Evolutionary conservation across 2,888 invertebrate species (phyloP).

Genomic region (Tenthredo mesomela): DNA sequence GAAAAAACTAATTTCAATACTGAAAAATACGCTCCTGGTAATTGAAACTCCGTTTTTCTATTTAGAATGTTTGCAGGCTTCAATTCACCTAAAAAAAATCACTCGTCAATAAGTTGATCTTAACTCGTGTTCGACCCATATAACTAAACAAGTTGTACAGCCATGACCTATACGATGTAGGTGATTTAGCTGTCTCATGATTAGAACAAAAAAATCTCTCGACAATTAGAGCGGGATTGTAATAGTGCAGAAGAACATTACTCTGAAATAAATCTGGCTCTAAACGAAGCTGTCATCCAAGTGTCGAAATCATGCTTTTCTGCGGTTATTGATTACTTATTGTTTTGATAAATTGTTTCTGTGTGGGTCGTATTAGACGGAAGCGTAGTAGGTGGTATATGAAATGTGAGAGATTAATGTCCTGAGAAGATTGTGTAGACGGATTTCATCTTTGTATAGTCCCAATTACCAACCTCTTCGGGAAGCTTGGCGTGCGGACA

Average conservation of each 20-base stretch:
- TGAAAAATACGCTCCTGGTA: neutral
- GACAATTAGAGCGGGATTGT: conserved; percentile 15
- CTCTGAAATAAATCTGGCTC: neutral
- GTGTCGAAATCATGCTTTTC: neutral
- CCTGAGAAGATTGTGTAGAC: conserved; percentile 1
- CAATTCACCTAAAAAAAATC: neutral
- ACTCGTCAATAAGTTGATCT: neutral
- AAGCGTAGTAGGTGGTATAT: neutral
- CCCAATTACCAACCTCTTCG: conserved; percentile 62
- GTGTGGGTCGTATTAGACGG: neutral
- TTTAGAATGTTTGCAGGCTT: neutral
- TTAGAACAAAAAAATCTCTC: conserved; percentile 11
- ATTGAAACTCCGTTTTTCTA: neutral
- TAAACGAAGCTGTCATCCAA: neutral
- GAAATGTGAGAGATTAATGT: neutral
- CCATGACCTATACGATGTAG: neutral
- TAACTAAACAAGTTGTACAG: neutral
- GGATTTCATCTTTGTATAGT: neutral
- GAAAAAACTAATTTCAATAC: neutral
- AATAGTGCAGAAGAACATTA: neutral
- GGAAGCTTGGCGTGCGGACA: conserved; percentile 68
- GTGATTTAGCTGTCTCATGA: conserved; percentile 11
- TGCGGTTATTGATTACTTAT: neutral
- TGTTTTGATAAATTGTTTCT: neutral
- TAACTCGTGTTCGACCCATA: neutral